phyloP scores from a whole-genome alignment of 2,797 vertebrate genomes.

The Rallus crepitans region DNA sequence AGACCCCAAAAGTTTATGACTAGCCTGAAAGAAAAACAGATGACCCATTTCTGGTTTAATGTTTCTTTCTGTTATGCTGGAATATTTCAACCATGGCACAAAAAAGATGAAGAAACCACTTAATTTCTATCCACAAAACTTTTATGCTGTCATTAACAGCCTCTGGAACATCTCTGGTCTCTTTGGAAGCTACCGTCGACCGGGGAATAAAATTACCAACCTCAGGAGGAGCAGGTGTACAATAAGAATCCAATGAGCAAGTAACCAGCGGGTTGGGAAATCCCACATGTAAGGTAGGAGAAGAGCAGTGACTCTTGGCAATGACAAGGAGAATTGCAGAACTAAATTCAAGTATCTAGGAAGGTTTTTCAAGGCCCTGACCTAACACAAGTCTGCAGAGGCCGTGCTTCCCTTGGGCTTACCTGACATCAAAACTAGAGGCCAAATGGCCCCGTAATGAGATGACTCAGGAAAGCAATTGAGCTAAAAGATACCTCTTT shows the following conservation, averaged over 20 bases:
- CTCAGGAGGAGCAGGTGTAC: neutral
- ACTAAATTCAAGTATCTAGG: neutral
- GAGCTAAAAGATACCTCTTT: neutral
- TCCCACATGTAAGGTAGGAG: neutral
- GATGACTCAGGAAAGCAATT: fast-evolving
- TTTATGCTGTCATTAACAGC: neutral
- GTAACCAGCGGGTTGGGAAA: neutral
- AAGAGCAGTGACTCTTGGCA: neutral
- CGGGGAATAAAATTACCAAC: neutral
- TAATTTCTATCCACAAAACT: neutral
- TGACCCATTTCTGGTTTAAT: neutral
- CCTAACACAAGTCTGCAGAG: neutral
- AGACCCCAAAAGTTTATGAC: neutral
- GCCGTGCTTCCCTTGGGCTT: neutral
- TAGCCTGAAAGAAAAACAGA: neutral
- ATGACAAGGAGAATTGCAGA: neutral
- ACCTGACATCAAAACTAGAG: neutral
- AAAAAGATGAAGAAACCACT: neutral
- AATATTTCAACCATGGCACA: neutral
- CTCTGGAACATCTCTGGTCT: neutral
- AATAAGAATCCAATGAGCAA: fast-evolving
- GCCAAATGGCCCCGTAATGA: fast-evolving
- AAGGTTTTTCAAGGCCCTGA: neutral
- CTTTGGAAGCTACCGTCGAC: neutral
- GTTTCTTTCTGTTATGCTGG: neutral